Conservation (phyloP, 1,140 invertebrate species). For the Pogonomyrmex californicus region DNA sequence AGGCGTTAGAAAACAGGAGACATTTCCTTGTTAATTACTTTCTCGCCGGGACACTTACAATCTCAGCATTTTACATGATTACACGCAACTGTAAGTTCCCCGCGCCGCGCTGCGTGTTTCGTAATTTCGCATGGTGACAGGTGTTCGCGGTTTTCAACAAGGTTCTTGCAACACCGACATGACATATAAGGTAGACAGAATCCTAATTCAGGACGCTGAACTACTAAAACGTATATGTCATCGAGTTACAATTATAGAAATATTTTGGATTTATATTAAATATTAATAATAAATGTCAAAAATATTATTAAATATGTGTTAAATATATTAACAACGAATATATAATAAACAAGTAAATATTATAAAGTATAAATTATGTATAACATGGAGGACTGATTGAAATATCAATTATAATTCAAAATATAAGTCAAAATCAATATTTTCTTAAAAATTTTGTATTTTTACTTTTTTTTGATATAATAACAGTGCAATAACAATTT, state of each 20-base stretch:
- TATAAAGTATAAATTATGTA: conserved; percentile 12
- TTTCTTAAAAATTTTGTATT: not conserved
- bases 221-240: not conserved
- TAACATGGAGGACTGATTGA: not conserved
- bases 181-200: not conserved
- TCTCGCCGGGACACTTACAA: conserved; percentile 37
- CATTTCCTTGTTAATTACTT: conserved; percentile 63
- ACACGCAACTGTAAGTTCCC: conserved; percentile 16
- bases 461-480: not conserved
- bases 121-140: conserved; percentile 38
- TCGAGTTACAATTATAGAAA: not conserved
- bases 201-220: conserved; percentile 1
- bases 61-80: conserved; percentile 53
- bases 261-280: not conserved
- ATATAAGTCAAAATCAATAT: not conserved
- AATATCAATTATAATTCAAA: no score
- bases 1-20: conserved; percentile 47
- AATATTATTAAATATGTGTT: not conserved
- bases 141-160: conserved; percentile 50
- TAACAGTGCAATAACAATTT: not conserved
- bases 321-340: not conserved
- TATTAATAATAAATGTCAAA: not conserved
- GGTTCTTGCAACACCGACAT: conserved; percentile 26
- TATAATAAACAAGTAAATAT: not conserved
- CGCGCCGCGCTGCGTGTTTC: conserved; percentile 23